phyloP scores from a whole-genome alignment of 35 echinoderm and acorn worm species.

The Antedon bifida region DNA sequence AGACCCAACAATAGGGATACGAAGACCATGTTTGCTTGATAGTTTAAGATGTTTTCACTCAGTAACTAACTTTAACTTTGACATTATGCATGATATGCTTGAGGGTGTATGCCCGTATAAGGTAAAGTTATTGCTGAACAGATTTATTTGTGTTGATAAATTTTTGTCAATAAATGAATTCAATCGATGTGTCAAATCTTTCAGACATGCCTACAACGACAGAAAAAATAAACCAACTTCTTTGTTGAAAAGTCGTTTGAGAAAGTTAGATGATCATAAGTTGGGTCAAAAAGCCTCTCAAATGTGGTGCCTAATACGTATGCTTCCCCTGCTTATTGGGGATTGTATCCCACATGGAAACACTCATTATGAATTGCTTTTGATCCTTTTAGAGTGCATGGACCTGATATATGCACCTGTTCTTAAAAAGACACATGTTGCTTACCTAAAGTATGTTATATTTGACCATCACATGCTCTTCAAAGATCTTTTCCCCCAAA shows the following conservation, averaged over 20 bases:
- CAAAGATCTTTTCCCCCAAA: constrained; percentile 19
- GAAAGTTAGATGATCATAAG: constrained; percentile 54
- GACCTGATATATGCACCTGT: constrained; percentile 46
- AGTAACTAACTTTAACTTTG: constrained; percentile 47
- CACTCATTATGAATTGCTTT: constrained; percentile 29
- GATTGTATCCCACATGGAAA: constrained; percentile 35
- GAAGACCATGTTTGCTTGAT: constrained; percentile 19
- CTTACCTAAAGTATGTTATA: constrained; percentile 50
- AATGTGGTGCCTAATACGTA: constrained; percentile 44
- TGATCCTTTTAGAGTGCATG: constrained; percentile 44
- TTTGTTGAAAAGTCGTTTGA: constrained; percentile 4
- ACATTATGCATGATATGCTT: constrained; percentile 48
- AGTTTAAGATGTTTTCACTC: constrained; percentile 29
- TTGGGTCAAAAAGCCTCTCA: constrained; percentile 66
- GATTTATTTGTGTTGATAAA: constrained; percentile 23
- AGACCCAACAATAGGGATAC: constrained; percentile 29
- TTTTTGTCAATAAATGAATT: constrained; percentile 27
- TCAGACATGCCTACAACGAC: constrained; percentile 37
- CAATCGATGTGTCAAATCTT: constrained; percentile 43
- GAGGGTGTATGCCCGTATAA: constrained; percentile 56
- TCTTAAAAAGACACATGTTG: constrained; percentile 13
- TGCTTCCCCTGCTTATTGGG: constrained; percentile 60
- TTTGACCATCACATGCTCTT: constrained; percentile 39
- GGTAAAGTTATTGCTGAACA: constrained; percentile 43
- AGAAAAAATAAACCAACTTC: constrained; percentile 51